Conservation (phyloP, 2,888 invertebrate species). For the Eutolmus rufibarbis region DNA sequence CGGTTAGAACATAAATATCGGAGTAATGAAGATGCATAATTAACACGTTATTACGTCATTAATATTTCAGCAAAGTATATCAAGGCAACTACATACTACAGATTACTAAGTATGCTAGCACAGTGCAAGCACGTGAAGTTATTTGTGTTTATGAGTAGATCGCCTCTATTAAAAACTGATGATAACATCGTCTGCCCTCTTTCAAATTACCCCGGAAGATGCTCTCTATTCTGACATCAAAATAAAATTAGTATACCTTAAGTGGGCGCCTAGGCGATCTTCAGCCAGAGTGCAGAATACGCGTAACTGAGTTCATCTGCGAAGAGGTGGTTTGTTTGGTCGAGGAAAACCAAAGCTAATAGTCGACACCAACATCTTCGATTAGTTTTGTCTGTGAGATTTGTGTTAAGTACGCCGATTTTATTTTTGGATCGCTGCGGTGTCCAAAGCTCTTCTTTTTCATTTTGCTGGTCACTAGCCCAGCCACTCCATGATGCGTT, state of each 20-base stretch:
- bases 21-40: neutral
- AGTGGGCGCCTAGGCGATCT: neutral
- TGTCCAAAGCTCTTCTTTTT: neutral
- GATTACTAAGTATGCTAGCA: neutral
- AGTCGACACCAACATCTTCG: neutral
- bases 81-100: neutral
- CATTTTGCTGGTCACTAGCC: neutral
- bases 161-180: slow-evolving; percentile 6
- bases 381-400: neutral
- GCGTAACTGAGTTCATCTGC: neutral
- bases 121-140: neutral
- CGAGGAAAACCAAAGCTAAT: neutral
- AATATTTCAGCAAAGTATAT: neutral
- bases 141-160: neutral
- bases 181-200: neutral
- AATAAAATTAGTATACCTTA: slow-evolving; percentile 15
- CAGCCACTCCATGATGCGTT: neutral
- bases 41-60: neutral
- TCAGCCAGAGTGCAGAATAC: neutral
- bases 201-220: slow-evolving; percentile 14
- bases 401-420: slow-evolving; percentile 8
- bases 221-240: neutral
- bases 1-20: neutral
- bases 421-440: slow-evolving; percentile 20
- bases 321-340: neutral